Evolutionary conservation across 2,888 invertebrate species (phyloP).

Genomic region (Heliconius hortense): DNA sequence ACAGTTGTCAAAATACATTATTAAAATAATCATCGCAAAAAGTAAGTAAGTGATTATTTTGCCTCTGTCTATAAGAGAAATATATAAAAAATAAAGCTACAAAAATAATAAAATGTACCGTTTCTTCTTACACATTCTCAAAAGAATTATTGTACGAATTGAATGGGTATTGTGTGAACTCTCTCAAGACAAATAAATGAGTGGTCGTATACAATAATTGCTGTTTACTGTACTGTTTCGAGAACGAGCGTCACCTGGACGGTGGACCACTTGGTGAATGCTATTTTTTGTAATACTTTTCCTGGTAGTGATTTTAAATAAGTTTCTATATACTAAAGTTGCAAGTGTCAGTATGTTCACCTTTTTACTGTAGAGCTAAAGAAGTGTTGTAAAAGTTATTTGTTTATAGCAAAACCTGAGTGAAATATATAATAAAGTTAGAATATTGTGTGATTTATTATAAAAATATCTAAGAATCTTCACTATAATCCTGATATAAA

Average conservation of each 20-base stretch:
- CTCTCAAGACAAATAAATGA: constrained; percentile 24
- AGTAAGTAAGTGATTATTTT: background rate
- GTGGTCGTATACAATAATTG: constrained; percentile 14
- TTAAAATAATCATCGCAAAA: background rate
- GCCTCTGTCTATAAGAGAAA: background rate
- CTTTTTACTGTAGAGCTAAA: background rate
- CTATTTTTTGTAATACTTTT: constrained; percentile 1
- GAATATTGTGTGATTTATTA: constrained; percentile 6
- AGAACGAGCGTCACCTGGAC: background rate
- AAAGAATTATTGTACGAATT: background rate
- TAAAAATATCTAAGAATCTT: background rate
- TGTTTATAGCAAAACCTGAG: background rate
- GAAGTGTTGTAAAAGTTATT: background rate
- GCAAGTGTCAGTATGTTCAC: constrained; percentile 4
- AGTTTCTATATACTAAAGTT: constrained; percentile 12
- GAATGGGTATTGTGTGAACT: constrained; percentile 28
- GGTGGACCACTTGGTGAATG: background rate
- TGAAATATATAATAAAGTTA: background rate
- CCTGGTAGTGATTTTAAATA: constrained; percentile 10
- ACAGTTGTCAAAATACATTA: background rate
- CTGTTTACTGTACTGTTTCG: constrained; percentile 7
- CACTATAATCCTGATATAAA: background rate
- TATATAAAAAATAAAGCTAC: background rate
- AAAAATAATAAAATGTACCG: constrained; percentile 1
- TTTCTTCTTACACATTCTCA: background rate